Base-by-base conservation (phyloP, 2,888 invertebrate species). In the Matsumyia berberina region DNA sequence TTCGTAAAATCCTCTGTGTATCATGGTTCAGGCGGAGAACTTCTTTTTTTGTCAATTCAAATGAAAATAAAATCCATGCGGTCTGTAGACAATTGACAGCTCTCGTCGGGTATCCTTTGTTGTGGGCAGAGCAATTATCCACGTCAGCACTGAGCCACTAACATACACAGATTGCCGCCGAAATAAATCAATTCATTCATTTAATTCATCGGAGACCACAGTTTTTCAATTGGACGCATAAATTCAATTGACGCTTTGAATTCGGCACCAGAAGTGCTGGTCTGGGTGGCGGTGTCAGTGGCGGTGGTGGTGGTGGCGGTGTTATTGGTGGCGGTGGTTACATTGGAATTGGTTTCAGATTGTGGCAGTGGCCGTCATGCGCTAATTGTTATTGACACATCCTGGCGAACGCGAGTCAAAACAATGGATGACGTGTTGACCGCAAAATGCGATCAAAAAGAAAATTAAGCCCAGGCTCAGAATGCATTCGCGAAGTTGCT, bases 121-220 rank as follows among this genome's bases (percentile, higher is more conserved):
- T 67, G 78, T 73, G 78, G 82, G 35, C 55, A 49, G 58, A 49
- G 66, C 82, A 77, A 82, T 82, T 82, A 82, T 72, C 31, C 72
- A 49, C 70, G 60, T 72, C 66, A 66, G 53, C 77, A 60, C 58
- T 53, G 57, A 55, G 49, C 70, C 69, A 70, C 81, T 31, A 60
- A 46, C 73, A 24, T 24, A 66, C 66, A 60, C 60, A 73, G 64
- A 44, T 60, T 67, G 35, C 37, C 39, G 57, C 31, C 53, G 17
- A 64, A 55, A 78, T 83, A 83, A 73, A 78, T 67, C 55, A 78
- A 78, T 78, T 62, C 78, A 78, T 83, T 83, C 78, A 83, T 67
- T 78, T 67, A 83, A 83, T 78, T 73, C 62, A 35, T 44, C 15
- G 37, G 77, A 82, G 60, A 77, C 82, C 78, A 44, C 53, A 6